Evolutionary conservation across 1,140 invertebrate genomes (phyloP), one percentile per base, ranked within the genome.

Genomic region (Bombus haemorrhoidalis): DNA sequence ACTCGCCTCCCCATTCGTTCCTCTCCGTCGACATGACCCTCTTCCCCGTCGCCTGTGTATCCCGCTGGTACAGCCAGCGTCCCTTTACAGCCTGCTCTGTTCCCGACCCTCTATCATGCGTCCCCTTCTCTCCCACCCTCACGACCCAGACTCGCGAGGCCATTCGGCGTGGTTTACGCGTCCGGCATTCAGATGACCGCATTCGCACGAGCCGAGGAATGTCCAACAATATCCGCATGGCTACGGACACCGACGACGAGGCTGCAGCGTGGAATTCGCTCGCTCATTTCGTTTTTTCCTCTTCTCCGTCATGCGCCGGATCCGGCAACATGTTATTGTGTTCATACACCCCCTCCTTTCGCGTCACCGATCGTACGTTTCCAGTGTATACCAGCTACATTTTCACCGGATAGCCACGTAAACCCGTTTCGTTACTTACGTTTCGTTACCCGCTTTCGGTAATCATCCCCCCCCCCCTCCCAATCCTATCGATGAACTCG

Each of bases 161-260:
- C 92, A 94, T 94, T 94, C 93, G 91, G 92, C 93, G 93, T 94
- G 92, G 94, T 94, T 94, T 94, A 94, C 94, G 94, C 93, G 92
- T 92, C 91, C 92, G 91, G 93, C 93, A 94, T 94, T 94, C 93
- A 93, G 93, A 94, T 94, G 94, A 94, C 94, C 94, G 92, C 94
- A 94, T 94, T 94, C 93, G 92, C 92, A 92, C 92, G 92, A 93
- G 90, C 93, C 93, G 92, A 94, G 93, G 94, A 94, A 94, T 94
- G 93, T 94, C 92, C 93, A 93, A 94, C 94, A 94, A 94, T 94
- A 94, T 94, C 93, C 92, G 92, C 90, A 85, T 86, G 91, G 91
- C 90, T 93, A 93, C 93, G 91, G 91, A 89, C 92, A 92, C 87
- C 85, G 87, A 90, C 93, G 89, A 93, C 90, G 92, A 93, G 86